Percentiles rank a stretch among this genome's conserved stretches.
These are phyloP conservation scores for Etheostoma perlongum DNA, from an alignment of 2,797 vertebrate species.

Conservation along the genomic window DNA sequence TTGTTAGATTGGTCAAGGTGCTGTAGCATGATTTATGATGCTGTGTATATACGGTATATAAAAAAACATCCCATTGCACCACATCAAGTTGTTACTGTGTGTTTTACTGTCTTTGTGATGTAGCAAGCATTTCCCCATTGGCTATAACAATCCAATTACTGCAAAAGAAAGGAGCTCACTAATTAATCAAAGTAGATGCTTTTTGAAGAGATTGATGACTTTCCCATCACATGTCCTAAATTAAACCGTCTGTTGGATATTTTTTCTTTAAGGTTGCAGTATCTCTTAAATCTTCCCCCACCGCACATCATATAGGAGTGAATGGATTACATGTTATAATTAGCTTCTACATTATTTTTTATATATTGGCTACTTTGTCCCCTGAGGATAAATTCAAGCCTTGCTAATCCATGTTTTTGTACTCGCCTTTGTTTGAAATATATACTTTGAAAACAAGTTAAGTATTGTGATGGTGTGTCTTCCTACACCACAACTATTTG, in stretches of 20 bases:
- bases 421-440: neutral
- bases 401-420: neutral
- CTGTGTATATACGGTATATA: neutral
- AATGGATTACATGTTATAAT: slow-evolving; percentile 55
- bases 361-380: slow-evolving; percentile 39
- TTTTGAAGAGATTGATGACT: slow-evolving; percentile 68
- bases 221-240: slow-evolving; percentile 63
- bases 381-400: slow-evolving; percentile 13
- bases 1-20: slow-evolving; percentile 28
- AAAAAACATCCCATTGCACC: slow-evolving; percentile 36
- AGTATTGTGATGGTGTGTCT: slow-evolving; percentile 2
- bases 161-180: slow-evolving; percentile 47
- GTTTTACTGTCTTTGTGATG: slow-evolving; percentile 17
- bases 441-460: slow-evolving; percentile 4
- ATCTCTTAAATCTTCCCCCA: slow-evolving; percentile 34
- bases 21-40: slow-evolving; percentile 31
- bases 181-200: slow-evolving; percentile 73
- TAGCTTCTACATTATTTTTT: slow-evolving; percentile 53
- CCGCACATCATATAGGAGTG: neutral
- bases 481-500: neutral
- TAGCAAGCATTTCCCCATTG: slow-evolving; percentile 55
- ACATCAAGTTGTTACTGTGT: slow-evolving; percentile 21
- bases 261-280: slow-evolving; percentile 45
- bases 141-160: slow-evolving; percentile 72
- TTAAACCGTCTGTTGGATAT: slow-evolving; percentile 58